These are phyloP conservation scores for Aegypius monachus DNA, from an alignment of 2,113 vertebrate genomes.

Conservation along the genomic window DNA sequence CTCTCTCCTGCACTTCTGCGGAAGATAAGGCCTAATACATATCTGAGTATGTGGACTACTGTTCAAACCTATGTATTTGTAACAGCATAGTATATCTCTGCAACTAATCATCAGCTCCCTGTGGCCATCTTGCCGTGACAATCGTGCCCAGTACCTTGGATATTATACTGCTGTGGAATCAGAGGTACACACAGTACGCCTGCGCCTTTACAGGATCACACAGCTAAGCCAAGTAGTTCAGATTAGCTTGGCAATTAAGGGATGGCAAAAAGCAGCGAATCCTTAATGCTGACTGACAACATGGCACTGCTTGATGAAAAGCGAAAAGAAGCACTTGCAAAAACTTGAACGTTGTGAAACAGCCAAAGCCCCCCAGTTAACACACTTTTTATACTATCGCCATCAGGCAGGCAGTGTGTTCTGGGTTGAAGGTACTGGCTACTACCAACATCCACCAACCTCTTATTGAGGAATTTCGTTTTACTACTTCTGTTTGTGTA, in stretches of 20 bases:
- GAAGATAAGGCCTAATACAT: neutral
- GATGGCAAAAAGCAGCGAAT: neutral
- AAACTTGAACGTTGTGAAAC: neutral
- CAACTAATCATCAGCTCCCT: neutral
- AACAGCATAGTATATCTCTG: neutral
- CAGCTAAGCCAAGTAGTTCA: slow-evolving; percentile 1
- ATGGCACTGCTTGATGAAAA: neutral
- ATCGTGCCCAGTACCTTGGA: neutral
- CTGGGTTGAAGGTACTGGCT: neutral
- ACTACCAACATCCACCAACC: neutral
- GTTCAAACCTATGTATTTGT: neutral
- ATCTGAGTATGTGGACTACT: neutral
- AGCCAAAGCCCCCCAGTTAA: neutral
- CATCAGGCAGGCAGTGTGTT: neutral
- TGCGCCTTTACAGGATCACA: neutral
- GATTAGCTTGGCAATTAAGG: slow-evolving; percentile 44
- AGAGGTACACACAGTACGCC: neutral
- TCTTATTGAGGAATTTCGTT: neutral
- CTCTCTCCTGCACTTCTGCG: neutral
- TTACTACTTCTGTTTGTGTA: neutral
- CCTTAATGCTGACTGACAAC: slow-evolving; percentile 46
- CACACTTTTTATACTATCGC: neutral
- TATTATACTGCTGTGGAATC: neutral
- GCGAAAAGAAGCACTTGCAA: neutral
- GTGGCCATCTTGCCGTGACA: neutral